phyloP scores from a whole-genome alignment of 2,113 vertebrate species.

The Manacus vitellinus region DNA sequence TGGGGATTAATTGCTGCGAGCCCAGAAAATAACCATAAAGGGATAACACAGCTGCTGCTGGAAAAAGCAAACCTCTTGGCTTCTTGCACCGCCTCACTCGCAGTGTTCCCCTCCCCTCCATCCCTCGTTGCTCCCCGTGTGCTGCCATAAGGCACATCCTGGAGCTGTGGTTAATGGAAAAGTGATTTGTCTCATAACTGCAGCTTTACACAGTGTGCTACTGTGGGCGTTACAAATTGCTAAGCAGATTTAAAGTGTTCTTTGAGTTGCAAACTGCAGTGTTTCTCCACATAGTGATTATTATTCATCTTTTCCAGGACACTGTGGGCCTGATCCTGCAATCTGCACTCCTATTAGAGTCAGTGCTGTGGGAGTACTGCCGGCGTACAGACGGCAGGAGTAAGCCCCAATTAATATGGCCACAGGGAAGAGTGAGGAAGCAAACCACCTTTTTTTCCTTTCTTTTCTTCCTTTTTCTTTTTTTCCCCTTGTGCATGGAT shows the following conservation, averaged over 20 bases:
- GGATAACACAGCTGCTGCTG: constrained; percentile 2
- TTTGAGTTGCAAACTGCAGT: constrained; percentile 63
- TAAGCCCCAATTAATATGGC: constrained; percentile 60
- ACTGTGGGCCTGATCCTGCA: constrained; percentile 66
- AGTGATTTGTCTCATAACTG: constrained; percentile 71
- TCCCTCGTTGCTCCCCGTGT: not conserved
- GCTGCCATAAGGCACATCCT: constrained; percentile 16
- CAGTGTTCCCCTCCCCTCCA: not conserved
- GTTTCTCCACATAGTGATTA: constrained; percentile 66
- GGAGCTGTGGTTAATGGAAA: constrained; percentile 33
- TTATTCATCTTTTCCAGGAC: constrained; percentile 66
- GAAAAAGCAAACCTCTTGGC: not conserved
- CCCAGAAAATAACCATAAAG: not conserved
- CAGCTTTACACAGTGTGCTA: constrained; percentile 59
- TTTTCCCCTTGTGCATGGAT: rapidly evolving
- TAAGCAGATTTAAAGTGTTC: constrained; percentile 71
- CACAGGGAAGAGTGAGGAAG: not conserved
- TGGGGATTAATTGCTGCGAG: not conserved
- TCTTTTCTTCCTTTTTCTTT: rapidly evolving
- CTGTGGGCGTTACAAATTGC: constrained; percentile 74
- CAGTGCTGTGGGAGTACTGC: constrained; percentile 45
- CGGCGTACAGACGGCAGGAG: constrained; percentile 15
- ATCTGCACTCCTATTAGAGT: constrained; percentile 58
- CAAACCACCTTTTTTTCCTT: not conserved
- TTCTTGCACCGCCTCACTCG: not conserved